Conservation (phyloP, 2,888 invertebrate genomes). For the Helobdella robusta region DNA sequence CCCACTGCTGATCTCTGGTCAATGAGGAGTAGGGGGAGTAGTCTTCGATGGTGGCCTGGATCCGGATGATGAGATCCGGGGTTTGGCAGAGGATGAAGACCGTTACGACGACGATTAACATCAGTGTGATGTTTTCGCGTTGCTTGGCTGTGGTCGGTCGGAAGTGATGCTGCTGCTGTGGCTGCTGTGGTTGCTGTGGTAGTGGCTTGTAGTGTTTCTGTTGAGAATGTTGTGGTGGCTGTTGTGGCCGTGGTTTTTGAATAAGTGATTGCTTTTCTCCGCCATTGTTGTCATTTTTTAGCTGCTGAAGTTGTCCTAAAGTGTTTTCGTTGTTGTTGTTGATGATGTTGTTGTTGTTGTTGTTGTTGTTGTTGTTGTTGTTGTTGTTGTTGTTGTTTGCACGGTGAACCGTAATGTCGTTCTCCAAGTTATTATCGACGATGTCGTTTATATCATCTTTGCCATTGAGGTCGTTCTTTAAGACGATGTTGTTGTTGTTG, state of each 20-base stretch:
- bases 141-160: slow-evolving; percentile 23
- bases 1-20: not conserved
- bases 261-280: no score
- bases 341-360: not conserved
- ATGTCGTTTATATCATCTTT: no score
- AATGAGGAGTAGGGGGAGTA: not conserved
- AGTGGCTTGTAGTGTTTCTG: no score
- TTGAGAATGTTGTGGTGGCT: not conserved
- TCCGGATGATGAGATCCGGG: slow-evolving; percentile 29
- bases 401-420: no score
- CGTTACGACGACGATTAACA: slow-evolving; percentile 32
- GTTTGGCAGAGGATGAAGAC: slow-evolving; percentile 32
- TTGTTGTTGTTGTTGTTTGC: not conserved
- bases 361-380: slow-evolving; percentile 13
- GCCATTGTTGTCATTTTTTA: no score
- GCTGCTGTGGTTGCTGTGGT: slow-evolving; percentile 3
- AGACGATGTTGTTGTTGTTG: no score
- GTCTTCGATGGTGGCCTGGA: slow-evolving; percentile 26
- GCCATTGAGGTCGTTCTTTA: no score
- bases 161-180: not conserved
- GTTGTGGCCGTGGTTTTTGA: not conserved
- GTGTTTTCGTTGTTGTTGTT: no score
- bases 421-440: no score
- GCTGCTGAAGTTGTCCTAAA: no score
- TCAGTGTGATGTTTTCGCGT: slow-evolving; percentile 32